These are phyloP conservation scores for Macropus fuliginosus DNA, from an alignment of 2,797 vertebrate species.

Conservation along the genomic window DNA sequence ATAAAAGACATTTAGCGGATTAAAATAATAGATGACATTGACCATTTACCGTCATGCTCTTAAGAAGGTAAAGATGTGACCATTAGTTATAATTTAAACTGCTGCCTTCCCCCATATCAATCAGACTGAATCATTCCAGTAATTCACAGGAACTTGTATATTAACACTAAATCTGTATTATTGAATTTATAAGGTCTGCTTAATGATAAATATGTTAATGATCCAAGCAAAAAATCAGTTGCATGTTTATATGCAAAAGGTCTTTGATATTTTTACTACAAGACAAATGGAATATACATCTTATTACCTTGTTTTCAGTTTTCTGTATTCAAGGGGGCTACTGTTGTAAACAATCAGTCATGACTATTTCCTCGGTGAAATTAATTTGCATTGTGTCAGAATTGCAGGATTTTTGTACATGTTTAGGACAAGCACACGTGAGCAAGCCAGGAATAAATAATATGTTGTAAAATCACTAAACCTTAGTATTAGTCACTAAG, in stretches of 20 bases:
- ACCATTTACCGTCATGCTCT: conserved; percentile 44
- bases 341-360: conserved; percentile 81
- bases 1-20: conserved; percentile 49
- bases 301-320: conserved; percentile 80
- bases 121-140: conserved; percentile 73
- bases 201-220: conserved; percentile 65
- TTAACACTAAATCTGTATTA: conserved; percentile 74
- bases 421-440: conserved; percentile 81
- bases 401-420: conserved; percentile 80
- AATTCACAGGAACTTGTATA: conserved; percentile 53
- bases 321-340: conserved; percentile 78
- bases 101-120: conserved; percentile 73
- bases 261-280: conserved; percentile 78
- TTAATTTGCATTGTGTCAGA: conserved; percentile 82
- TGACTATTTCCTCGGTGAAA: conserved; percentile 78
- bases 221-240: conserved; percentile 30
- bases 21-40: conserved; percentile 71
- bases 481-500: conserved; percentile 86
- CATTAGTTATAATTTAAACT: conserved; percentile 76
- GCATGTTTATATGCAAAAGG: conserved; percentile 80
- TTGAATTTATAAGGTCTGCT: conserved; percentile 63
- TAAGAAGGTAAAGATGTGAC: conserved; percentile 65
- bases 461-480: conserved; percentile 87
- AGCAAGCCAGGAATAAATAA: conserved; percentile 85
- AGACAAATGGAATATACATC: conserved; percentile 75